These are phyloP conservation scores for Harpagoxenus sublaevis DNA, from an alignment of 2,888 invertebrate genomes.

Conservation along the genomic window DNA sequence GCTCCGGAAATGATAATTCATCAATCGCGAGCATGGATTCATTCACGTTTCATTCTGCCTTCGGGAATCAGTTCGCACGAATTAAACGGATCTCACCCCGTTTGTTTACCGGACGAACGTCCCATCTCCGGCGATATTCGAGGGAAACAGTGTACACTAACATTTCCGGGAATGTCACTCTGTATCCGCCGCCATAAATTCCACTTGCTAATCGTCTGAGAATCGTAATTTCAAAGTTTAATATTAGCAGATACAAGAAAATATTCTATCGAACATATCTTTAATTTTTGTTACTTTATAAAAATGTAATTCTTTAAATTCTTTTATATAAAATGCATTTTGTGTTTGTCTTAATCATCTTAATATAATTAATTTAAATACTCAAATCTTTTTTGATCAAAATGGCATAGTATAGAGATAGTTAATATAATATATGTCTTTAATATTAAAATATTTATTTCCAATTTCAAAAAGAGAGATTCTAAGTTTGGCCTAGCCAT, in stretches of 20 bases:
- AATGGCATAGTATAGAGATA: neutral
- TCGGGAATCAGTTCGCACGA: constrained; percentile 4
- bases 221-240: neutral
- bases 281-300: neutral
- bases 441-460: neutral
- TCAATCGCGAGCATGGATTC: constrained; percentile 65
- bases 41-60: constrained; percentile 51
- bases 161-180: neutral
- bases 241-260: neutral
- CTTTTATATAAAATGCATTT: neutral
- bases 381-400: neutral
- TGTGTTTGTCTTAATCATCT: neutral
- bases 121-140: neutral
- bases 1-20: constrained; percentile 79
- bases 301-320: neutral
- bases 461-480: neutral
- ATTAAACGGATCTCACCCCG: neutral
- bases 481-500: neutral
- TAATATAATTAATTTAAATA: neutral
- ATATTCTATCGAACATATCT: neutral
- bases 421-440: neutral
- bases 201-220: neutral
- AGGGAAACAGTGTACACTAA: neutral
- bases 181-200: neutral
- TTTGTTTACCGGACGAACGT: constrained; percentile 8